phyloP scores from a whole-genome alignment of 2,797 vertebrate genomes.

The Chelon auratus region DNA sequence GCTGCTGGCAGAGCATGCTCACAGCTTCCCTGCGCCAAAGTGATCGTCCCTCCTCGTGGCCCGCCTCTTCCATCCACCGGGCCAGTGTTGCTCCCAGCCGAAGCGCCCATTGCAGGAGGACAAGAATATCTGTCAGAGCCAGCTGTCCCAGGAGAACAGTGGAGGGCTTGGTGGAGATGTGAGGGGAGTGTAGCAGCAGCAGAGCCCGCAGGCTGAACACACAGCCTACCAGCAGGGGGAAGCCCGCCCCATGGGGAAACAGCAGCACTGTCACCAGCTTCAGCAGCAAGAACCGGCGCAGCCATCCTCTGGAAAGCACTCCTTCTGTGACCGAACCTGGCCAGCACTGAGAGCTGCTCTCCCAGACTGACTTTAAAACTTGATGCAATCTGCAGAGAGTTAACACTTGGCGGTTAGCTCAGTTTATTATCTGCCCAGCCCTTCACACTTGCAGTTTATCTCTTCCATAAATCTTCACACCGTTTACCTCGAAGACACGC shows the following conservation, averaged over 20 bases:
- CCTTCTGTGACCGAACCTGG: conserved; percentile 24
- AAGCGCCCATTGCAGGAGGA: conserved; percentile 64
- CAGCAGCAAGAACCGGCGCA: conserved; percentile 83
- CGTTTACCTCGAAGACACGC: neutral
- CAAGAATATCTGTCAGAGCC: conserved; percentile 78
- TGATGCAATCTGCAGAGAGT: conserved; percentile 52
- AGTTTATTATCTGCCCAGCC: neutral
- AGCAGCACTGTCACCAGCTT: conserved; percentile 85
- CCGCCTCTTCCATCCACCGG: conserved; percentile 4
- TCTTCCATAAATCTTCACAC: neutral
- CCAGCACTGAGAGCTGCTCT: conserved; percentile 39
- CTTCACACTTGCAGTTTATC: neutral
- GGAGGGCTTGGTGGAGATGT: conserved; percentile 85
- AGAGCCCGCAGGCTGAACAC: conserved; percentile 75
- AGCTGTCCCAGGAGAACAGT: conserved; percentile 83
- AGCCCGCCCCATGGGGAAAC: conserved; percentile 69
- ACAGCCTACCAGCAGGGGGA: conserved; percentile 77
- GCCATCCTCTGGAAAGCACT: conserved; percentile 68
- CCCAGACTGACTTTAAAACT: conserved; percentile 30
- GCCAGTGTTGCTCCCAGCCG: conserved; percentile 5
- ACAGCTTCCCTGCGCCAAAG: conserved; percentile 23
- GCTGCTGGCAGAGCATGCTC: conserved; percentile 57
- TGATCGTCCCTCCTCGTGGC: neutral
- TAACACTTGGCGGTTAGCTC: conserved; percentile 26
- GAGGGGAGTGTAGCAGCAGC: conserved; percentile 78